Percentiles rank a stretch among this genome's conserved stretches.
These are phyloP conservation scores for Morone saxatilis DNA, from an alignment of 2,113 vertebrate genomes.

Conservation along the genomic window DNA sequence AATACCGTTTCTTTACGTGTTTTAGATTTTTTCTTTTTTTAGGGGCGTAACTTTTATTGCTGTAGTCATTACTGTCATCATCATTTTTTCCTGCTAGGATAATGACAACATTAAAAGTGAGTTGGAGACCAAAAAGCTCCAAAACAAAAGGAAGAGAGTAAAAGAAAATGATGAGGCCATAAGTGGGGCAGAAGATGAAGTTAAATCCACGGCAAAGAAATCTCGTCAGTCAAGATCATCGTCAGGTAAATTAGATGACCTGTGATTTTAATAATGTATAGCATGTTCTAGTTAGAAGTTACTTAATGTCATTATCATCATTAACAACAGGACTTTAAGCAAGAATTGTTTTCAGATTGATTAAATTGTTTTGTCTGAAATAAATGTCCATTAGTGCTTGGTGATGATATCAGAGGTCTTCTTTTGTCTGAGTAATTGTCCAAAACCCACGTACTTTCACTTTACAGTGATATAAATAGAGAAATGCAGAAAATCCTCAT, in stretches of 20 bases:
- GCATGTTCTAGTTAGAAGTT: not conserved
- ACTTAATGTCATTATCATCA: not conserved
- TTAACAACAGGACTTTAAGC: not conserved
- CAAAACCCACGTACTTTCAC: not conserved
- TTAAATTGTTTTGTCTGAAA: not conserved
- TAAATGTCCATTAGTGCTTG: not conserved
- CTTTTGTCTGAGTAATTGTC: not conserved
- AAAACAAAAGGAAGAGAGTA: conserved; percentile 79
- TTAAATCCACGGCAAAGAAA: conserved; percentile 65
- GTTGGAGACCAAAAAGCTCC: conserved; percentile 35
- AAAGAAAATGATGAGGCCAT: conserved; percentile 49
- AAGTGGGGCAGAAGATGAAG: conserved; percentile 41
- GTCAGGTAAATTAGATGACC: conserved; percentile 47
- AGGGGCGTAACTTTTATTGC: not conserved
- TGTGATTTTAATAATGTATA: not conserved
- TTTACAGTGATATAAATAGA: not conserved
- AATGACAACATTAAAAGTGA: conserved; percentile 60
- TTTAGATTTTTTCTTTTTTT: not conserved
- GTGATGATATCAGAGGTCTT: not conserved
- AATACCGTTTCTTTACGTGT: not conserved
- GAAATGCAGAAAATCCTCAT: not conserved
- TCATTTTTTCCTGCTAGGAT: conserved; percentile 46
- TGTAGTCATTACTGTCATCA: not conserved
- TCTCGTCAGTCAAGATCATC: conserved; percentile 36
- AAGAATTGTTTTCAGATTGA: not conserved